Evolutionary conservation across 2,888 invertebrate genomes (phyloP), one percentile per base, ranked within the genome.

Genomic region (Sclerodermus sp.): DNA sequence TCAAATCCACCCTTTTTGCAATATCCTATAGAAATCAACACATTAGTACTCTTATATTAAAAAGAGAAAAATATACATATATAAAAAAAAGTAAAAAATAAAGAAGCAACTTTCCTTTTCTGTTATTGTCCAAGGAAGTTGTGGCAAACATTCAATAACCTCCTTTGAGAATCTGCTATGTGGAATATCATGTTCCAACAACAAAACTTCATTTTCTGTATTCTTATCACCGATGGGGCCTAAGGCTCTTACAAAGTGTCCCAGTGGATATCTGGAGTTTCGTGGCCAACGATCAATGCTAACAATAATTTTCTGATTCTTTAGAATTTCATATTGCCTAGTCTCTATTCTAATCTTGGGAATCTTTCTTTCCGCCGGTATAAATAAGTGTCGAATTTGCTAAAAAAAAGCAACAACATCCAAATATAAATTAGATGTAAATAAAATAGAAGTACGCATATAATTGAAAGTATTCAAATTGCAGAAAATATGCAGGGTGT

Each of bases 201-300:
- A 81, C 36, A 99, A 85, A 8, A 95, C 97, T 79, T 97, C 96
- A 74, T 98, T 99, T 80, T 99, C 99, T 0, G 98, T 96, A 12
- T 89, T 87, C 72, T 93, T 93, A 71, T 96, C 92, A 17, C 99
- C 98, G 53, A 96, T 88, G 43, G 87, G 86, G 13, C 99, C 99
- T 6, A 99, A 82, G 0, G 92, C 90, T 57, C 96, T 83, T 0
- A 99, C 96, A 80, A 96, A 97, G 79, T 99, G 98, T 1, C 99
- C 98, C 78, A 89, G 84, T 1, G 96, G 96, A 79, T 95, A 96
- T 46, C 94, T 85, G 1, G 96, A 96, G 75, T 90, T 88, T 45
- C 92, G 82, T 0, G 97, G 96, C 99, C 99, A 99, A 2, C 89
- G 89, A 81, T 99, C 99, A 36, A 99, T 91, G 1, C 95, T 92